These are phyloP conservation scores for Cyprinodon variegatus DNA, from an alignment of 2,113 vertebrate genomes.

Conservation along the genomic window DNA sequence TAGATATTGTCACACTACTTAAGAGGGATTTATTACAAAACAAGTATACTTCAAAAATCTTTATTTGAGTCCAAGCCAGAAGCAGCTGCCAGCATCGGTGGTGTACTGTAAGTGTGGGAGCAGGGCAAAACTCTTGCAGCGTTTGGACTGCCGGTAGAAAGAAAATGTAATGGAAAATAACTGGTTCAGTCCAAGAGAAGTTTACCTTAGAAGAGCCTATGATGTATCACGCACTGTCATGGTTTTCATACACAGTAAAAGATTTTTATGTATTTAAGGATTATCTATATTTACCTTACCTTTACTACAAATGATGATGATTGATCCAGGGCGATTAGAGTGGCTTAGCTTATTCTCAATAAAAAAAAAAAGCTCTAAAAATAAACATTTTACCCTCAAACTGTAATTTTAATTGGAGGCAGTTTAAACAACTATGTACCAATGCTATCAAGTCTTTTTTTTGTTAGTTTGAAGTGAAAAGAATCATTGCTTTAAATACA, in stretches of 20 bases:
- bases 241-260: background rate
- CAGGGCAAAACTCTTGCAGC: constrained; percentile 11
- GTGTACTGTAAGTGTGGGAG: constrained; percentile 6
- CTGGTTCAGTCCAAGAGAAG: constrained; percentile 27
- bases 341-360: background rate
- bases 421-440: background rate
- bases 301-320: background rate
- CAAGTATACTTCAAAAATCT: constrained; percentile 67
- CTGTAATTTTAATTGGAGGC: background rate
- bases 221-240: background rate
- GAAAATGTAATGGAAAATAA: constrained; percentile 49
- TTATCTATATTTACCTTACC: background rate
- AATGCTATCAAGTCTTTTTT: background rate
- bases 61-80: constrained; percentile 63
- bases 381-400: background rate
- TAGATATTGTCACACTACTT: constrained; percentile 71
- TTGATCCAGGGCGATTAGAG: background rate
- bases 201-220: constrained; percentile 5
- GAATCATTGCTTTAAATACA: background rate
- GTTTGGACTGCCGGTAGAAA: constrained; percentile 27
- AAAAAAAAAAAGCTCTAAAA: background rate
- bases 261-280: background rate
- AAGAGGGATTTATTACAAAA: constrained; percentile 71
- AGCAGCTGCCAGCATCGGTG: constrained; percentile 29
- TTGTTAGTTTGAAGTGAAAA: background rate